Percentiles rank a stretch among this genome's conserved stretches.
phyloP scores from a whole-genome alignment of 2,113 vertebrate species.

The Crypturellus undulatus region DNA sequence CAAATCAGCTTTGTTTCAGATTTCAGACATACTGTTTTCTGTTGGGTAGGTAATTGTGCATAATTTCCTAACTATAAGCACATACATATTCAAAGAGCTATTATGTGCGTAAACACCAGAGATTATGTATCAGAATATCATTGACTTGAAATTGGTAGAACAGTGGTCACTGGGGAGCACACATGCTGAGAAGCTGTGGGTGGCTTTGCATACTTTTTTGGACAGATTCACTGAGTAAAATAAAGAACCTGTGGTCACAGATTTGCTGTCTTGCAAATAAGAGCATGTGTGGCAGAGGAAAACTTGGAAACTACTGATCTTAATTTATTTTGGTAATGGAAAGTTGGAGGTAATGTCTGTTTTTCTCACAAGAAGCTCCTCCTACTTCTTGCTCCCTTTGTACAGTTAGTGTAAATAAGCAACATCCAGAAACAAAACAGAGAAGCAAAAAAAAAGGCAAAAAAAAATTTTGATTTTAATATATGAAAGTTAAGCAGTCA shows the following conservation, averaged over 20 bases:
- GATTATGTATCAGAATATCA: not conserved
- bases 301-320: slow-evolving; percentile 49
- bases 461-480: not conserved
- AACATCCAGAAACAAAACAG: not conserved
- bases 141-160: not conserved
- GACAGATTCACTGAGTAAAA: slow-evolving; percentile 24
- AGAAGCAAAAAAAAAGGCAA: not conserved
- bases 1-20: not conserved
- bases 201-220: slow-evolving; percentile 22
- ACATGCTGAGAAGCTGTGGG: not conserved
- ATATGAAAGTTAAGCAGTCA: not conserved
- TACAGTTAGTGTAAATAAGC: not conserved
- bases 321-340: slow-evolving; percentile 43
- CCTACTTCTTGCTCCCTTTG: not conserved
- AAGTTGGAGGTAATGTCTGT: slow-evolving; percentile 32
- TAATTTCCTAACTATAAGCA: not conserved
- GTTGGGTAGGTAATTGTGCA: not conserved
- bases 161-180: accelerated
- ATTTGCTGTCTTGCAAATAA: slow-evolving; percentile 32
- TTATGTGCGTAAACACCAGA: not conserved
- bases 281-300: not conserved
- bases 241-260: slow-evolving; percentile 35
- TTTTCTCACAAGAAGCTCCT: slow-evolving; percentile 34
- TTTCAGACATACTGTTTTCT: not conserved
- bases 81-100: not conserved